Base-by-base conservation (phyloP, 2,888 invertebrate species). In the Colletes collaris region DNA sequence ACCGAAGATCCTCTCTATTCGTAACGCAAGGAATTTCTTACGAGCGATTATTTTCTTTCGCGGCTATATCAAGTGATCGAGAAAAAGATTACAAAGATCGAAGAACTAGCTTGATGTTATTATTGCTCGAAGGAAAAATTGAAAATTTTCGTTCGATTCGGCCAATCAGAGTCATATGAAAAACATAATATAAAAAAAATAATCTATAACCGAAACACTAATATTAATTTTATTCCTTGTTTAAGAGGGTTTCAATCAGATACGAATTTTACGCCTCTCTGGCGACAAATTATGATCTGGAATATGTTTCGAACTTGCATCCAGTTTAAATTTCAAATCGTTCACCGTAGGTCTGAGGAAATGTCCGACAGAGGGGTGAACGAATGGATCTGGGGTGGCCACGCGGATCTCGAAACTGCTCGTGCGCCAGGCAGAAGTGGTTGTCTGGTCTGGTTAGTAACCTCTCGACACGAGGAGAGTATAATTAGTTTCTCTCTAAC, bases 381-480 rank as follows among this genome's bases (percentile, higher is more conserved):
- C 35, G 59, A 68, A 55, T 27, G 46, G 13, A 27, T 69, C 69
- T 65, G 52, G 70, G 69, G 35, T 56, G 46, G 40, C 67, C 56
- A 44, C 27, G 53, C 35, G 64, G 35, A 37, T 52, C 55, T 69
- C 53, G 67, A 60, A 44, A 27, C 13, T 44, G 77, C 65, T 65
- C 56, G 53, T 76, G 71, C 76, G 74, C 66, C 44, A 64, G 50
- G 55, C 44, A n/a, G 55, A 77, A 74, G 63, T 81, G 77, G 78
- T 80, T 76, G 81, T 52, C 77, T 72, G 72, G 76, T 83, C 77
- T 78, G 77, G 81, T 85, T 86, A 83, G 79, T 83, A 83, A 86
- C 79, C 86, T 81, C 79, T 76, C 71, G 74, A 74, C 77, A 70
- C 83, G 86, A 79, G 82, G 80, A 66, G 78, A 56, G 76, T 73